Conservation (phyloP, 1,140 invertebrate species). For the Euwallacea similis region DNA sequence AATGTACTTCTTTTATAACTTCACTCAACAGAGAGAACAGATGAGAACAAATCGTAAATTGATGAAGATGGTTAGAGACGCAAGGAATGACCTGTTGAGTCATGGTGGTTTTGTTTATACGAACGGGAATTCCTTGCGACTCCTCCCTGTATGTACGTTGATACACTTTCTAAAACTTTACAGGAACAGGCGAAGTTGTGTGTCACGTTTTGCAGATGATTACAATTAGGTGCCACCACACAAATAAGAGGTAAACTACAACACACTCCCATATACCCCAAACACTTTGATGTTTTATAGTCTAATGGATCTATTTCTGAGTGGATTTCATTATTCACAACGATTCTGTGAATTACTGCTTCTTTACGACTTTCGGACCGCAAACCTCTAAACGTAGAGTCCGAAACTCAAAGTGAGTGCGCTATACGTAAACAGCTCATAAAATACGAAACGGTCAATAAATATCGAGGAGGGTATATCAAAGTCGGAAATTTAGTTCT, state of each 20-base stretch:
- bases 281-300: slow-evolving; percentile 32
- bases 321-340: slow-evolving; percentile 31
- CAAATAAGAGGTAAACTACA: neutral
- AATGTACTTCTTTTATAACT: too few relatives aligned
- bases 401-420: slow-evolving; percentile 33
- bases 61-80: too few relatives aligned
- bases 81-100: too few relatives aligned
- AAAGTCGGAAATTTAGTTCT: slow-evolving; percentile 32
- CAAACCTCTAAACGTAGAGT: slow-evolving; percentile 26
- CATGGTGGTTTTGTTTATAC: too few relatives aligned
- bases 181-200: too few relatives aligned
- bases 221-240: too few relatives aligned
- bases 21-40: too few relatives aligned
- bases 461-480: slow-evolving; percentile 30
- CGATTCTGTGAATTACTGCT: slow-evolving; percentile 26
- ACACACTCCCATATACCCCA: slow-evolving; percentile 1
- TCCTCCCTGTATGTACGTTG: too few relatives aligned
- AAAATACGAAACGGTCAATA: slow-evolving; percentile 31
- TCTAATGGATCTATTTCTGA: slow-evolving; percentile 38
- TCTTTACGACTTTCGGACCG: slow-evolving; percentile 35
- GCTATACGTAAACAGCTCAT: slow-evolving; percentile 28
- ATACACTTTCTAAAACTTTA: too few relatives aligned
- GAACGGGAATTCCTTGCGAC: too few relatives aligned
- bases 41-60: too few relatives aligned
- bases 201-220: too few relatives aligned